Conservation (phyloP, 2,113 vertebrate species). For the Hippocampus barbouri region DNA sequence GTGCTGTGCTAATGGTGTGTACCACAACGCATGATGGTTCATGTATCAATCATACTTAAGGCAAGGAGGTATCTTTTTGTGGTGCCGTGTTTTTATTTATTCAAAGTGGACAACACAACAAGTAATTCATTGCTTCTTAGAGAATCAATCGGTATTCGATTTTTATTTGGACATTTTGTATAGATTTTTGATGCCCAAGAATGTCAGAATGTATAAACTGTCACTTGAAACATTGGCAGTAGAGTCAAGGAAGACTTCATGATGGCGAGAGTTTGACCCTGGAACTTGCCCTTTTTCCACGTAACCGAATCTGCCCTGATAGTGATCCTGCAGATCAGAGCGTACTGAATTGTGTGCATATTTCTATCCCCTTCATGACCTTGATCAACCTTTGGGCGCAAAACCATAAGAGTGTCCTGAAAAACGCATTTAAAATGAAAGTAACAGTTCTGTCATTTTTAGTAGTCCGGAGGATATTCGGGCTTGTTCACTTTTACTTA, state of each 20-base stretch:
- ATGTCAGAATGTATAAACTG: neutral
- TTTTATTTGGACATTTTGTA: neutral
- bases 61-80: no score
- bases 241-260: neutral
- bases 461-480: constrained; percentile 22
- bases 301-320: neutral
- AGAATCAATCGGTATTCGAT: neutral
- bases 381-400: neutral
- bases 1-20: no score
- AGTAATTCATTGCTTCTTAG: neutral
- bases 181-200: neutral
- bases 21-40: no score
- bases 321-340: neutral
- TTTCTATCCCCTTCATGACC: constrained; percentile 4
- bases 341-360: neutral
- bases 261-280: neutral
- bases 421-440: constrained; percentile 6
- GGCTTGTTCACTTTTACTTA: constrained; percentile 16
- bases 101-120: no score
- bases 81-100: no score
- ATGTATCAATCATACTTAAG: no score
- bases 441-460: constrained; percentile 5
- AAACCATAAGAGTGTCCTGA: neutral
- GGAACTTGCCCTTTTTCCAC: constrained; percentile 2
- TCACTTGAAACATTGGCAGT: neutral